Evolutionary conservation across 2,113 vertebrate species (phyloP).

Genomic region (Tachysurus fulvidraco): DNA sequence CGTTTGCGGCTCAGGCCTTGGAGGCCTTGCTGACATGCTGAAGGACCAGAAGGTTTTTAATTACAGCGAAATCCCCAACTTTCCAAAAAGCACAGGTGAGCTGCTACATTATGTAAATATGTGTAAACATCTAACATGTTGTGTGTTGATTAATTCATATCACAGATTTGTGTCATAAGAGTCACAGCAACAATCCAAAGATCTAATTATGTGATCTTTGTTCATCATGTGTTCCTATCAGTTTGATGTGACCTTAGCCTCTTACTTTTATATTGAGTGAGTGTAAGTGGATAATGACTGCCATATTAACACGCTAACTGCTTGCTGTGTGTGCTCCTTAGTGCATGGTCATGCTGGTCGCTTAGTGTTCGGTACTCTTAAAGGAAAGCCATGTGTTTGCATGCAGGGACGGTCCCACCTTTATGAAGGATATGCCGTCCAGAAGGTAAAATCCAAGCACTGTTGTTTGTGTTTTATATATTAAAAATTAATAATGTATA

Average conservation of each 20-base stretch:
- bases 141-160: neutral
- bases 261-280: neutral
- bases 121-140: neutral
- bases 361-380: conserved; percentile 87
- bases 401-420: conserved; percentile 93
- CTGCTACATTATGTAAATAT: neutral
- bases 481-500: no score
- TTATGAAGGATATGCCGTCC: conserved; percentile 85
- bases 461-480: no score
- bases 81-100: conserved; percentile 78
- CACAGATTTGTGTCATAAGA: neutral
- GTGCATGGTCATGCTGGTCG: conserved; percentile 85
- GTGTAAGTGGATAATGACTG: neutral
- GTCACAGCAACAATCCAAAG: neutral
- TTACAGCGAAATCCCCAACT: conserved; percentile 85
- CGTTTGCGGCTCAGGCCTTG: conserved; percentile 86
- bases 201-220: neutral
- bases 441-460: conserved; percentile 71
- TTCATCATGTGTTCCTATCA: neutral
- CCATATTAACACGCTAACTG: neutral
- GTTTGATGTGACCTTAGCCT: neutral
- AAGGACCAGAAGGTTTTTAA: conserved; percentile 74
- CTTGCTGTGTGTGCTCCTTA: conserved; percentile 56
- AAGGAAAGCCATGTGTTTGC: conserved; percentile 80
- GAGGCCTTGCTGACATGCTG: conserved; percentile 76